Evolutionary conservation across 2,888 invertebrate species (phyloP).

Genomic region (Hydroisotoma schaefferi): DNA sequence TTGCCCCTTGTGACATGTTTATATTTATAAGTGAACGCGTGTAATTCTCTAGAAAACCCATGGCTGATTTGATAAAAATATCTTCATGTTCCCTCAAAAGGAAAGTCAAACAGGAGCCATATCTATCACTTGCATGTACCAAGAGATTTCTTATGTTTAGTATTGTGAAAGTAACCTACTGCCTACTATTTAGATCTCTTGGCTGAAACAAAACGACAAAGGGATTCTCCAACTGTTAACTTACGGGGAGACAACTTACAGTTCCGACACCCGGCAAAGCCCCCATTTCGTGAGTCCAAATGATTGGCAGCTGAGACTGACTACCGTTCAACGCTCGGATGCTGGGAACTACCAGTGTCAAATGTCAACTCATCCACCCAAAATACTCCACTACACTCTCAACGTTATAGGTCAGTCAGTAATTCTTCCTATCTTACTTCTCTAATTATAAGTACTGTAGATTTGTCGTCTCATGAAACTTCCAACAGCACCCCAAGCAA

Average conservation of each 20-base stretch:
- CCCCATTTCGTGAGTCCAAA: conserved; percentile 51
- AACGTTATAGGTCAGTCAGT: conserved; percentile 47
- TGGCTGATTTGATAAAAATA: too few relatives aligned
- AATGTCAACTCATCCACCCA: conserved; percentile 50
- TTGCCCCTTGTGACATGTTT: too few relatives aligned
- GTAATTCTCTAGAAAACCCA: too few relatives aligned
- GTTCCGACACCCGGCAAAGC: conserved; percentile 50
- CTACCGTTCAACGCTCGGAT: conserved; percentile 50
- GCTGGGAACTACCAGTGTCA: conserved; percentile 51
- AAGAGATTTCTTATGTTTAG: too few relatives aligned
- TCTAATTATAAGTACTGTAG: background rate
- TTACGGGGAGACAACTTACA: conserved; percentile 51
- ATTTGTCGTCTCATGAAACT: background rate
- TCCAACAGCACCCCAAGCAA: background rate
- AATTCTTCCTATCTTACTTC: background rate
- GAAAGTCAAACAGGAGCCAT: too few relatives aligned
- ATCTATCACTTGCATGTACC: too few relatives aligned
- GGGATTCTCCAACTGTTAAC: conserved; percentile 51
- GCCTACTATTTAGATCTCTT: conserved; percentile 50
- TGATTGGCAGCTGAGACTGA: conserved; percentile 52
- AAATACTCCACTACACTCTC: conserved; percentile 48
- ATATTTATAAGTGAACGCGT: too few relatives aligned
- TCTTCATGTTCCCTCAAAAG: too few relatives aligned
- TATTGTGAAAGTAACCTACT: background rate
- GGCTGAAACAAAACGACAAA: conserved; percentile 51